Conservation (phyloP, 2,888 invertebrate genomes). For the Anodontia alba region DNA sequence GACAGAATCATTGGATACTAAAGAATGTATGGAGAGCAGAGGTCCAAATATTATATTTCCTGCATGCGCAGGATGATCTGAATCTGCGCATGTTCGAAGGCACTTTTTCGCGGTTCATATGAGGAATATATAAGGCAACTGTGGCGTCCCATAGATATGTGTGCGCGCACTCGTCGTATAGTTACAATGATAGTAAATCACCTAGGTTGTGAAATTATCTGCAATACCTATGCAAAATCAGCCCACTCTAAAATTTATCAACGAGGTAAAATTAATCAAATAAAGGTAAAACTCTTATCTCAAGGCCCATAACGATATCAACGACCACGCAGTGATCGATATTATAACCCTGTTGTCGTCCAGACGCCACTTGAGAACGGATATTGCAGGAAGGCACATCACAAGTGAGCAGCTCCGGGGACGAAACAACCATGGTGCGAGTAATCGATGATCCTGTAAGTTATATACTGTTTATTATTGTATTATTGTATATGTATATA, state of each 20-base stretch:
- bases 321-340: neutral
- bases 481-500: too few relatives aligned
- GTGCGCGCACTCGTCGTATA: too few relatives aligned
- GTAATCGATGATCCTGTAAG: constrained; percentile 32
- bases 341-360: neutral
- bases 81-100: too few relatives aligned
- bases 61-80: too few relatives aligned
- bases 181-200: too few relatives aligned
- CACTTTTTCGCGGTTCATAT: too few relatives aligned
- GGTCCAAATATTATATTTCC: too few relatives aligned
- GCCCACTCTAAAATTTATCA: neutral
- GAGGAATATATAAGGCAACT: too few relatives aligned
- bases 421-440: constrained; percentile 25
- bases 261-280: neutral
- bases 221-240: neutral
- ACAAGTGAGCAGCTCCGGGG: neutral
- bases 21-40: too few relatives aligned
- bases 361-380: neutral
- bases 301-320: neutral
- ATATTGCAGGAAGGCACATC: neutral
- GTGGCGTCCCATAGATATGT: too few relatives aligned
- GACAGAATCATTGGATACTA: too few relatives aligned
- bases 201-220: too few relatives aligned
- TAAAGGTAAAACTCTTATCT: neutral
- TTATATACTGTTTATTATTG: neutral